Evolutionary conservation across 2,113 vertebrate genomes (phyloP), one percentile per base, ranked within the genome.

Genomic region (Pseudois nayaur): DNA sequence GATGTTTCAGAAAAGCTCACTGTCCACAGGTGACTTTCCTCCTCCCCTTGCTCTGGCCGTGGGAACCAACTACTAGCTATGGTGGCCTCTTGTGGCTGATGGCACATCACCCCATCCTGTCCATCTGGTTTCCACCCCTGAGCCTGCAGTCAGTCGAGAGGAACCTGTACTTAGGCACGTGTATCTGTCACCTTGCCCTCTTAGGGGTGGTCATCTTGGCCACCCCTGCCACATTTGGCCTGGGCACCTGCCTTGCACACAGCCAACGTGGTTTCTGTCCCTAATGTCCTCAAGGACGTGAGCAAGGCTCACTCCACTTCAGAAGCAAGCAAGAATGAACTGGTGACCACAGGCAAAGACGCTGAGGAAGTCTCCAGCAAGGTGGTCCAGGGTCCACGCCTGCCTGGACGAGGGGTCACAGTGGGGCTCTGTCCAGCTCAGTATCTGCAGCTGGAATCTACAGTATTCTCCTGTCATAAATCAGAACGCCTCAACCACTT

Each of bases 111-210:
- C 33, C 29, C 13, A 25, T 79, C 29, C 54, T 9, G 74, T 36
- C n/a, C 21, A 36, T 83, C 62, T 23, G 79, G 31, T 12, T 57
- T 33, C 79, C 1, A 1, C 8, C 7, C 9, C 81, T 2, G 33
- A 64, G 59, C 54, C 57, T 55, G 1, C 0, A 40, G 86, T 79
- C 52, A 1, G 43, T 57, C 12, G 1, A 10, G 57, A 29, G 6
- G 13, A 25, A 14, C n/a, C 36, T 27, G 76, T 43, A 81, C 23
- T 0, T 13, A 50, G 33, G 14, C 25, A 13, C 0, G 0, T 5
- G 3, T 4, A 14, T 48, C 16, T 4, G 5, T 3, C n/a, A 27
- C n/a, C 36, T 19, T 10, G n/a, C 5, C 29, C 76, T 43, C 84
- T 33, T 21, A 13, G 2, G 52, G 54, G 16, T 40, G 45, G n/a